A percentile compares a stretch with the other conserved stretches of the same genome.
These are phyloP conservation scores for Micrastur ruficollis DNA, from an alignment of 2,797 vertebrate species.

Conservation along the genomic window DNA sequence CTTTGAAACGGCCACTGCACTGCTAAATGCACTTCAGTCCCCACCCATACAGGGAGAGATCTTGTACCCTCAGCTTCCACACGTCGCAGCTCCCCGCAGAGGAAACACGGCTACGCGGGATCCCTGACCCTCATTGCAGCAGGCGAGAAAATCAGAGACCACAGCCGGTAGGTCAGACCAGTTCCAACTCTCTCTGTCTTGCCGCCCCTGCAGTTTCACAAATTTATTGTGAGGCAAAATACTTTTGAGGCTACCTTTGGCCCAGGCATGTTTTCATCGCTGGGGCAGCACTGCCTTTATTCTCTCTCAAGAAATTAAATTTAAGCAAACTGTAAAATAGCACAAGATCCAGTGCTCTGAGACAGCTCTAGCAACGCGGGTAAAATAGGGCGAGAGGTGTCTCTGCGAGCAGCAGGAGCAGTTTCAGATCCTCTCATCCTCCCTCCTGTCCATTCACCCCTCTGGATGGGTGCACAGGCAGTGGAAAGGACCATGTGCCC, in stretches of 20 bases:
- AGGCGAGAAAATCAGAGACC: neutral
- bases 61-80: neutral
- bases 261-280: neutral
- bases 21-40: neutral
- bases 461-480: neutral
- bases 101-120: neutral
- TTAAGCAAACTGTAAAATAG: neutral
- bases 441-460: neutral
- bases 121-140: neutral
- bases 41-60: neutral
- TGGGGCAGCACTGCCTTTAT: neutral
- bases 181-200: neutral
- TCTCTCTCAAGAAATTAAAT: neutral
- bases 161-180: neutral
- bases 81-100: neutral
- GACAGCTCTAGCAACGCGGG: accelerated
- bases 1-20: neutral
- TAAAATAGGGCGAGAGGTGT: accelerated
- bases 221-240: neutral
- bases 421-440: neutral
- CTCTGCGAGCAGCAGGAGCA: neutral
- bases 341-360: neutral
- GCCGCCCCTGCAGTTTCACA: neutral
- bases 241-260: neutral
- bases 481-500: neutral